These are phyloP conservation scores for Azemiops feae DNA, from an alignment of 2,113 vertebrate genomes.

Conservation along the genomic window DNA sequence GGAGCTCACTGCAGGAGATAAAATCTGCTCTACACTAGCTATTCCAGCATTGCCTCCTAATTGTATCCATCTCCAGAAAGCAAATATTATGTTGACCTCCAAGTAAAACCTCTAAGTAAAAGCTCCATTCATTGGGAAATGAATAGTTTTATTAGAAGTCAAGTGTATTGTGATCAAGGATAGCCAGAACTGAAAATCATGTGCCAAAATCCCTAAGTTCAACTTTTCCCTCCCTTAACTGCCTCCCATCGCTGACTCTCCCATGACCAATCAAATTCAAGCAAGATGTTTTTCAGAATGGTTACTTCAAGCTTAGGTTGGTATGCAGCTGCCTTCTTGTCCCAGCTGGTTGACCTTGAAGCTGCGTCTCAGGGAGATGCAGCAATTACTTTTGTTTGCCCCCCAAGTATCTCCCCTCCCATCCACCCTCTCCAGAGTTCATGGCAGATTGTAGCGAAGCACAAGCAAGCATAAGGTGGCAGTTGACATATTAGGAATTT, in stretches of 20 bases:
- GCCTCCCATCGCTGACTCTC: not conserved
- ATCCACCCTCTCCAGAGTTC: not conserved
- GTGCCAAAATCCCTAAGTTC: not conserved
- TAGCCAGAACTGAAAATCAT: not conserved
- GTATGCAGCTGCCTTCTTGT: not conserved
- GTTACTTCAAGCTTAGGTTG: not conserved
- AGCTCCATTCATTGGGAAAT: not conserved
- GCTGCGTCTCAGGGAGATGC: not conserved
- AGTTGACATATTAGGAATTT: not conserved
- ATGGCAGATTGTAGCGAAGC: not conserved
- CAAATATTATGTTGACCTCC: not conserved
- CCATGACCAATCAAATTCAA: not conserved
- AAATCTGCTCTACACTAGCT: not conserved
- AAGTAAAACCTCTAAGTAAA: not conserved
- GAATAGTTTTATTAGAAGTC: not conserved
- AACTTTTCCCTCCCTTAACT: not conserved
- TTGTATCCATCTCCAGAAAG: not conserved
- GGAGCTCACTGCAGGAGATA: not conserved
- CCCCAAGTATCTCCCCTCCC: not conserved
- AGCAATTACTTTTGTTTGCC: not conserved
- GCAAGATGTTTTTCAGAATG: not conserved
- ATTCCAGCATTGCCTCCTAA: not conserved
- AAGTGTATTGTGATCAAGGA: not conserved
- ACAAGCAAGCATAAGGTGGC: not conserved
- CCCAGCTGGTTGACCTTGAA: not conserved